These are phyloP conservation scores for Holothuria scabra DNA, from an alignment of 53 echinoderm and acorn worm species.

Conservation along the genomic window DNA sequence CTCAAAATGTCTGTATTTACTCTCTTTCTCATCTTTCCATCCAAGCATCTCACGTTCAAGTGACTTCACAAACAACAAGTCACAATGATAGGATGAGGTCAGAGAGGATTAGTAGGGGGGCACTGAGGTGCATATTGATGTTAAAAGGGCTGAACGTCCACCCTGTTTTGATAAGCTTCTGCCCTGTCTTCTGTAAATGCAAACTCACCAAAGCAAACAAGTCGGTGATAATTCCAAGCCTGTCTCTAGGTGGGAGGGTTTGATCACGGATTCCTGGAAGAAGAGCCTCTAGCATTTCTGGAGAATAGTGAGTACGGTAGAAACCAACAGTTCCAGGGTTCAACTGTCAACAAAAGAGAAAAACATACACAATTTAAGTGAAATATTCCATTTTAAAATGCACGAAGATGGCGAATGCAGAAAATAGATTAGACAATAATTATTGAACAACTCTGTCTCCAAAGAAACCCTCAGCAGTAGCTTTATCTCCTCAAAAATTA, in stretches of 20 bases:
- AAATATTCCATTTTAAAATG: no score
- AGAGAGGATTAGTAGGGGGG: neutral
- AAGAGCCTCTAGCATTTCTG: conserved; percentile 87
- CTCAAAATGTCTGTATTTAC: no score
- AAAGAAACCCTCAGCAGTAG: no score
- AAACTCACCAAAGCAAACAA: conserved; percentile 91
- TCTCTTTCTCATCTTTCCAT: no score
- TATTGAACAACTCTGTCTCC: no score
- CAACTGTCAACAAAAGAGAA: conserved; percentile 47
- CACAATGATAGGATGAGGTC: neutral
- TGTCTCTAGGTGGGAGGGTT: conserved; percentile 87
- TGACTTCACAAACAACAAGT: no score
- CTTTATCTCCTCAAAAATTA: no score
- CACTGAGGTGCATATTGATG: neutral
- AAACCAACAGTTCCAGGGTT: conserved; percentile 98
- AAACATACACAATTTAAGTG: no score
- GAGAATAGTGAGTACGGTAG: conserved; percentile 92
- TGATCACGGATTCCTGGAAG: conserved; percentile 85
- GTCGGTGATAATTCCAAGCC: conserved; percentile 86
- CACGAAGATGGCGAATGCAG: no score
- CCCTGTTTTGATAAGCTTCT: no score
- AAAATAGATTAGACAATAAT: no score
- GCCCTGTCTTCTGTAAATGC: neutral
- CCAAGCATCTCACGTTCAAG: no score
- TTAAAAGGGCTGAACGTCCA: neutral